phyloP scores from a whole-genome alignment of 2,888 invertebrate species.

The Incurvaria masculella region DNA sequence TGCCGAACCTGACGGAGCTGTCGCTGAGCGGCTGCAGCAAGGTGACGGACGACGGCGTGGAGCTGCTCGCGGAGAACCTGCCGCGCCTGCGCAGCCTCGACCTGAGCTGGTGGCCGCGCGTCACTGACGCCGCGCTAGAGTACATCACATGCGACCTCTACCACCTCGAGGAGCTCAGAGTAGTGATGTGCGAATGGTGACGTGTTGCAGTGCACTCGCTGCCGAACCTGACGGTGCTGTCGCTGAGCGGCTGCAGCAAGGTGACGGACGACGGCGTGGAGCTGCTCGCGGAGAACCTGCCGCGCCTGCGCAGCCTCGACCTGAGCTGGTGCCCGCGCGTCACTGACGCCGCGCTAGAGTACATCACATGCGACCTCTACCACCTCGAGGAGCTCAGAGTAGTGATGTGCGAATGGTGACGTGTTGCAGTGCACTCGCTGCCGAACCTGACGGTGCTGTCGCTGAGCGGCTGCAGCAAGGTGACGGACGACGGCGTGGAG shows the following conservation, averaged over 20 bases:
- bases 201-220: slow-evolving; percentile 78
- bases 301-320: slow-evolving; percentile 85
- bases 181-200: no score
- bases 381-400: slow-evolving; percentile 90
- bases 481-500: slow-evolving; percentile 95
- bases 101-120: slow-evolving; percentile 94
- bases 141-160: slow-evolving; percentile 96
- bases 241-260: slow-evolving; percentile 94
- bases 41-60: slow-evolving; percentile 94
- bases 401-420: no score
- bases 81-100: slow-evolving; percentile 87
- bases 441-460: slow-evolving; percentile 92
- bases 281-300: slow-evolving; percentile 90
- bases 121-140: slow-evolving; percentile 93
- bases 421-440: slow-evolving; percentile 79
- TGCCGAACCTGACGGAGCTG: slow-evolving; percentile 90
- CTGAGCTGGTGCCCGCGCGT: slow-evolving; percentile 96
- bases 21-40: slow-evolving; percentile 96
- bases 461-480: slow-evolving; percentile 94
- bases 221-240: slow-evolving; percentile 89
- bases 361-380: slow-evolving; percentile 95
- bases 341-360: slow-evolving; percentile 93
- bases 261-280: slow-evolving; percentile 96
- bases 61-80: slow-evolving; percentile 91
- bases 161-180: slow-evolving; percentile 89